Percentiles rank a stretch among this genome's conserved stretches.
phyloP scores from a whole-genome alignment of 1,140 invertebrate genomes.

The Drosophila carrolli region DNA sequence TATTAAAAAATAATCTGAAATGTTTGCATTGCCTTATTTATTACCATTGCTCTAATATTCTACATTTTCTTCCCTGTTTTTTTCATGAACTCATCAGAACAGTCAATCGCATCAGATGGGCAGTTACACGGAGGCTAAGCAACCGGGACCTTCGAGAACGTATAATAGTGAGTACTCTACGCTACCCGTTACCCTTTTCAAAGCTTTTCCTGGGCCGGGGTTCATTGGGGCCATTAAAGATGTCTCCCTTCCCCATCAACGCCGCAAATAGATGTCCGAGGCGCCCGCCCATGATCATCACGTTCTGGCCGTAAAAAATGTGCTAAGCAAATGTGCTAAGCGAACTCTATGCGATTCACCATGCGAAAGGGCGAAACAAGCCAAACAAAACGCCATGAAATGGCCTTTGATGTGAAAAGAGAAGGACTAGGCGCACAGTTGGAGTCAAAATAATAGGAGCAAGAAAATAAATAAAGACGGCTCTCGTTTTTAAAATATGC shows the following conservation, averaged over 20 bases:
- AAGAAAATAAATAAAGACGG: background rate
- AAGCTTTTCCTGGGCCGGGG: background rate
- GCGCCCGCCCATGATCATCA: conserved; percentile 65
- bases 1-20: conserved; percentile 12
- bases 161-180: conserved; percentile 57
- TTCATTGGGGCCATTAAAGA: conserved; percentile 63
- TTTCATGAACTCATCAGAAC: conserved; percentile 9
- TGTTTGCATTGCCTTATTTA: conserved; percentile 24
- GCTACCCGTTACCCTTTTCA: background rate
- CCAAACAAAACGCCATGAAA: conserved; percentile 33
- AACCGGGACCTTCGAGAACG: conserved; percentile 37
- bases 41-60: conserved; percentile 22
- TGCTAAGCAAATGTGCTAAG: conserved; percentile 64
- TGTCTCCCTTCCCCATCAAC: conserved; percentile 23
- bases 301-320: conserved; percentile 75
- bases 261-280: conserved; percentile 47
- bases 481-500: too few relatives aligned
- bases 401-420: conserved; percentile 37
- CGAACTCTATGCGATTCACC: conserved; percentile 24
- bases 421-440: conserved; percentile 9
- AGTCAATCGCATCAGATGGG: conserved; percentile 64
- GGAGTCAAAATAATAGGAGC: background rate
- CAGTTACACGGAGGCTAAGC: conserved; percentile 42
- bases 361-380: conserved; percentile 34
- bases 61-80: conserved; percentile 4